A percentile compares a stretch with the other conserved stretches of the same genome.
Evolutionary conservation across 1,140 invertebrate genomes (phyloP).

Genomic region (Ctenoplectra terminalis): DNA sequence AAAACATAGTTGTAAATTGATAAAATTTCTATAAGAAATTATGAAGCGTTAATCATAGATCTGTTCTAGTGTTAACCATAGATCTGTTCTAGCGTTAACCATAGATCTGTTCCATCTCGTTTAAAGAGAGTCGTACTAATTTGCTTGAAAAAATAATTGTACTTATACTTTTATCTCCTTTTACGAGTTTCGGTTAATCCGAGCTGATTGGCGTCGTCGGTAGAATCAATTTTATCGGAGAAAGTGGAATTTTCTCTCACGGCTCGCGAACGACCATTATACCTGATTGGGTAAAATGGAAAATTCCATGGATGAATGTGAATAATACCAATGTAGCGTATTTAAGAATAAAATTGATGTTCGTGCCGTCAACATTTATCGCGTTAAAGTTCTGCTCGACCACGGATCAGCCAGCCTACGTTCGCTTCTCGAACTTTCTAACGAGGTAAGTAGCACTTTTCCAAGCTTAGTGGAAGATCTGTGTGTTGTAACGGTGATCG

Average conservation of each 20-base stretch:
- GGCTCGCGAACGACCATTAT: background rate
- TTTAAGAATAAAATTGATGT: background rate
- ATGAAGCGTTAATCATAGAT: too few species aligned
- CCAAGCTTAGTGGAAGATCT: background rate
- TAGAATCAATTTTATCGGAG: background rate
- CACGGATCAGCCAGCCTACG: background rate
- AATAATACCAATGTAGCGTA: background rate
- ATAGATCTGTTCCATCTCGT: too few species aligned
- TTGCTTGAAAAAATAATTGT: background rate
- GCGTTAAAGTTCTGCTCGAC: background rate
- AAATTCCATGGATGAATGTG: background rate
- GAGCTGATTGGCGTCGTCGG: background rate
- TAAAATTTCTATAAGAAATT: too few species aligned
- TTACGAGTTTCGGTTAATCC: background rate
- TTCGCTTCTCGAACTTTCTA: slow-evolving; percentile 1
- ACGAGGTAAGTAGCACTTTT: background rate
- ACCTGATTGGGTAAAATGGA: background rate
- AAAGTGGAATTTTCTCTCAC: background rate
- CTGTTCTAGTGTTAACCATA: too few species aligned
- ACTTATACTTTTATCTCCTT: background rate
- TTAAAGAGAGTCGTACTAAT: too few species aligned
- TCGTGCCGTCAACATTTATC: background rate
- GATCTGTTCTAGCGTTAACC: too few species aligned
- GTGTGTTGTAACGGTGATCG: background rate
- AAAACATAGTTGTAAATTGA: too few species aligned